Conservation (phyloP, 2,113 vertebrate genomes). For the Cyanoramphus novaezelandiae region DNA sequence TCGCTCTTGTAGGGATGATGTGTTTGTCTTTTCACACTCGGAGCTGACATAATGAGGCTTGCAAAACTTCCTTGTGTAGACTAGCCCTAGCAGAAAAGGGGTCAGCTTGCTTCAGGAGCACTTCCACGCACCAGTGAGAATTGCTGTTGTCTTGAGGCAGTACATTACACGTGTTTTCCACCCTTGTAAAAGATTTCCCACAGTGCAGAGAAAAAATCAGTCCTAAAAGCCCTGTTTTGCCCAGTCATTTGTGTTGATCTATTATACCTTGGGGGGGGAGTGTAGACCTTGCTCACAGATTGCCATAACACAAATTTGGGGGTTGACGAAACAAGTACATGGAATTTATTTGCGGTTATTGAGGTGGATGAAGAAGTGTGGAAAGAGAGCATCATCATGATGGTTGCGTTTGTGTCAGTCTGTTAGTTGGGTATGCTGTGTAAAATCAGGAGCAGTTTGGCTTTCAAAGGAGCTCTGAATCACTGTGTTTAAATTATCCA, state of each 20-base stretch:
- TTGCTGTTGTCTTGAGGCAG: not conserved
- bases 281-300: not conserved
- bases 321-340: not conserved
- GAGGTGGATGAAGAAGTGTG: not conserved
- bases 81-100: not conserved
- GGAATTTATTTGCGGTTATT: not conserved
- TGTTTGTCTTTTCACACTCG: constrained; percentile 14
- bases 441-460: not conserved
- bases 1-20: not conserved
- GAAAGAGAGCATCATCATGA: not conserved
- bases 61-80: not conserved
- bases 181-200: not conserved
- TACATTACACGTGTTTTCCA: not conserved
- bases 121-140: not conserved
- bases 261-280: not conserved
- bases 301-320: not conserved
- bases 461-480: fast-evolving
- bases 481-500: not conserved
- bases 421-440: not conserved
- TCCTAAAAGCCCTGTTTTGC: not conserved
- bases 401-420: not conserved
- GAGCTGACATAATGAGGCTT: not conserved
- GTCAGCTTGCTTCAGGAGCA: not conserved
- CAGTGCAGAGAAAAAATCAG: not conserved
- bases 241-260: not conserved